phyloP scores from a whole-genome alignment of 2,888 invertebrate species.

The Leucozona laternaria region DNA sequence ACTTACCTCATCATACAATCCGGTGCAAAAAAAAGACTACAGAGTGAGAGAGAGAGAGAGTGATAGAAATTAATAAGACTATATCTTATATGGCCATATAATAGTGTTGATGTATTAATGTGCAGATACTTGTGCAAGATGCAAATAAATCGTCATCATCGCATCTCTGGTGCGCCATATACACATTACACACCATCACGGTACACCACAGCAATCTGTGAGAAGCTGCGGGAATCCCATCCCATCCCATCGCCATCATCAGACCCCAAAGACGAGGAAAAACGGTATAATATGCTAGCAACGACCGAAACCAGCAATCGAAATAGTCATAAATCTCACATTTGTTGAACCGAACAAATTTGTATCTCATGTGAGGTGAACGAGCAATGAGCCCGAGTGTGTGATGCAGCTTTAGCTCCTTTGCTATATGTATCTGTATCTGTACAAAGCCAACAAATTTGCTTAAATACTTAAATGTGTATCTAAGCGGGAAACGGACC shows the following conservation, averaged over 20 bases:
- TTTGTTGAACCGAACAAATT: slow-evolving; percentile 76
- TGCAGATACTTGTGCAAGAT: slow-evolving; percentile 69
- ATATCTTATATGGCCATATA: slow-evolving; percentile 13
- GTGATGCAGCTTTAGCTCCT: background rate
- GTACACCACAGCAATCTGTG: slow-evolving; percentile 68
- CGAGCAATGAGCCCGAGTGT: slow-evolving; percentile 31
- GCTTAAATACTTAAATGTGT: slow-evolving; percentile 75
- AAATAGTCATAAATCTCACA: slow-evolving; percentile 76
- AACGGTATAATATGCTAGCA: slow-evolving; percentile 73
- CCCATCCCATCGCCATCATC: slow-evolving; percentile 13
- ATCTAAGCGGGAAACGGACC: slow-evolving; percentile 72
- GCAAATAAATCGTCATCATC: slow-evolving; percentile 71
- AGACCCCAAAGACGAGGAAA: slow-evolving; percentile 40
- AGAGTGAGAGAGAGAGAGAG: slow-evolving; percentile 43
- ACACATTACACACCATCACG: background rate
- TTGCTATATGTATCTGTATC: background rate
- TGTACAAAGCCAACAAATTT: slow-evolving; percentile 60
- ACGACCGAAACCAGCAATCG: slow-evolving; percentile 62
- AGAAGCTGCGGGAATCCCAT: slow-evolving; percentile 70
- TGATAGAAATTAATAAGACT: slow-evolving; percentile 68
- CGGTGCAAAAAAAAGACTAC: background rate
- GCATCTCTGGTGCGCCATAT: slow-evolving; percentile 20
- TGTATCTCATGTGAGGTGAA: slow-evolving; percentile 69
- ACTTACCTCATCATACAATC: slow-evolving; percentile 65
- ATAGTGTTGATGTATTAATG: slow-evolving; percentile 73